Evolutionary conservation across 2,113 vertebrate genomes (phyloP).

Genomic region (Eulemur rufifrons): DNA sequence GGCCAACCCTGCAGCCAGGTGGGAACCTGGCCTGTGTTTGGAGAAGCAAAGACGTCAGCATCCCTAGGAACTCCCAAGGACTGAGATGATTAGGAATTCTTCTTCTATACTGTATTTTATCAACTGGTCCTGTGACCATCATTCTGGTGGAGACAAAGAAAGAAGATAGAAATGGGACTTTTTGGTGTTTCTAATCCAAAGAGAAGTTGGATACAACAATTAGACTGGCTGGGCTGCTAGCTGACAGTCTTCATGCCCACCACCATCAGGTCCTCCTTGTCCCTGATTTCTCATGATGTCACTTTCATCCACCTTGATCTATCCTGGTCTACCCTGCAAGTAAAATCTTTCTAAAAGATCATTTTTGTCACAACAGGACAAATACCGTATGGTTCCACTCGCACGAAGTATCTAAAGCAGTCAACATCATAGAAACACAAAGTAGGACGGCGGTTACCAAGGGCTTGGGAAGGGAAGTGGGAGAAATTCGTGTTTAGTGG

Average conservation of each 20-base stretch:
- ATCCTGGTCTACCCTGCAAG: not conserved
- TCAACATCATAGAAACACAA: not conserved
- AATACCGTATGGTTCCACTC: not conserved
- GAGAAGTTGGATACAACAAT: not conserved
- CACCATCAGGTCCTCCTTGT: not conserved
- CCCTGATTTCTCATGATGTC: not conserved
- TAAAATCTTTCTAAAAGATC: not conserved
- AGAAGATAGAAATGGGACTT: not conserved
- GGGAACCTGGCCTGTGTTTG: not conserved
- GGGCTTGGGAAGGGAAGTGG: not conserved
- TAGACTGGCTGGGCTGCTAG: not conserved
- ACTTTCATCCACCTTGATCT: not conserved
- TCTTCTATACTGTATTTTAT: not conserved
- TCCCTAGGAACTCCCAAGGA: not conserved
- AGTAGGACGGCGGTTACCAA: not conserved
- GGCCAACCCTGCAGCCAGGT: not conserved
- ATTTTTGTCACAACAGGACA: not conserved
- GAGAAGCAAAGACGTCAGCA: not conserved
- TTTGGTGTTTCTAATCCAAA: conserved; percentile 28
- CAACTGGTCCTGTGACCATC: not conserved
- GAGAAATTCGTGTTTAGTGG: not conserved
- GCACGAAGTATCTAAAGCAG: not conserved
- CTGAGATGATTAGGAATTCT: not conserved
- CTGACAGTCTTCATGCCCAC: not conserved
- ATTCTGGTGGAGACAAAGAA: not conserved